Evolutionary conservation across 2,113 vertebrate genomes (phyloP).

Genomic region (Piprites chloris): DNA sequence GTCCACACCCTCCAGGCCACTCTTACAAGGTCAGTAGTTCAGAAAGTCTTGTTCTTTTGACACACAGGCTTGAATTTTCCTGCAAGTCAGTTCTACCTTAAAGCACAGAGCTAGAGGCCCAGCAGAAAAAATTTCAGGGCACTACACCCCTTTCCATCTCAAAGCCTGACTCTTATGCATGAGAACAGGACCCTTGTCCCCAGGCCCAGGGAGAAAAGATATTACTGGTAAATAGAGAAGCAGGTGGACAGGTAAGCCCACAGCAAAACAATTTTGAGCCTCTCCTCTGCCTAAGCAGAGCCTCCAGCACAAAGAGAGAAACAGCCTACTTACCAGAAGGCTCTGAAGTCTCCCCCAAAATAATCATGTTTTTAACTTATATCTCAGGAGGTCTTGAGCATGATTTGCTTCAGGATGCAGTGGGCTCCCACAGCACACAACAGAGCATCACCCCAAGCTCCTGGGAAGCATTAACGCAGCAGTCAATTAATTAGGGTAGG

Average conservation of each 20-base stretch:
- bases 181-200: neutral
- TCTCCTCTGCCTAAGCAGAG: neutral
- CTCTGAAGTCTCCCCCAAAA: neutral
- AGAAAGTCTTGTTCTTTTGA: neutral
- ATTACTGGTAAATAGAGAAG: neutral
- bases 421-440: neutral
- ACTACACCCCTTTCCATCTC: neutral
- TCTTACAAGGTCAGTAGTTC: neutral
- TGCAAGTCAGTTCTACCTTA: neutral
- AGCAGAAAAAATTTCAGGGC: neutral
- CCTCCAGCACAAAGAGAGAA: neutral
- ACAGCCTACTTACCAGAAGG: neutral
- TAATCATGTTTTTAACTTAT: neutral
- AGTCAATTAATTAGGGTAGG: slow-evolving; percentile 14
- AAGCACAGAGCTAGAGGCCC: neutral
- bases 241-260: neutral
- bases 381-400: neutral
- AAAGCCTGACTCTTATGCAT: neutral
- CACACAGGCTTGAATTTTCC: neutral
- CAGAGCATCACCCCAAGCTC: neutral
- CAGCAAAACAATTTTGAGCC: neutral
- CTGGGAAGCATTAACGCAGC: neutral
- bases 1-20: neutral
- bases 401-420: neutral
- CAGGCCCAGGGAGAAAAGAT: neutral